Conservation (phyloP, 92 coral and sea anemone species). For the Siderastrea radians region DNA sequence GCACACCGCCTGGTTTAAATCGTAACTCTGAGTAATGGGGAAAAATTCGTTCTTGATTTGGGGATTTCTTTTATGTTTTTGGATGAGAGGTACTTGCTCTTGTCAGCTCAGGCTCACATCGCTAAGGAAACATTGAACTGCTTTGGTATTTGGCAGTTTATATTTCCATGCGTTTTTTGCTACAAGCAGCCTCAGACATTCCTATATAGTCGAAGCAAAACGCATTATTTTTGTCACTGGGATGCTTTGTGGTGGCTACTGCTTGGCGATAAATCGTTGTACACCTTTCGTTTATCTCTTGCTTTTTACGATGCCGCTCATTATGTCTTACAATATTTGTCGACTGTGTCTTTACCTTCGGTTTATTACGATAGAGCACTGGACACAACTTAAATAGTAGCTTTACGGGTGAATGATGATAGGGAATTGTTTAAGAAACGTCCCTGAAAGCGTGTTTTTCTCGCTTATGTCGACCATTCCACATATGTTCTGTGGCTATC, state of each 20-base stretch:
- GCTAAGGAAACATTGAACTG: slow-evolving; percentile 5
- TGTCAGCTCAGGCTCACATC: not conserved
- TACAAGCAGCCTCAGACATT: not conserved
- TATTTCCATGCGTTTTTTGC: not conserved
- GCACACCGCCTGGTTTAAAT: no score
- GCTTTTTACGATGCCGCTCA: not conserved
- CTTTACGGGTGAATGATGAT: no score
- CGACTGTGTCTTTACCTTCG: not conserved
- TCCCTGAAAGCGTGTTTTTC: not conserved
- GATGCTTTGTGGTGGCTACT: not conserved
- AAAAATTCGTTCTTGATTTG: slow-evolving; percentile 27
- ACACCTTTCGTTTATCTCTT: not conserved
- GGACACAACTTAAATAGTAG: not conserved
- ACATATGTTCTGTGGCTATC: not conserved
- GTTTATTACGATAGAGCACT: not conserved
- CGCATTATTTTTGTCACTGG: not conserved
- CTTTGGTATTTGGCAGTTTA: slow-evolving; percentile 24
- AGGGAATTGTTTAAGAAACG: not conserved
- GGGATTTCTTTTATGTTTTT: slow-evolving; percentile 54
- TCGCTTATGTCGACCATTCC: not conserved
- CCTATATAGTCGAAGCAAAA: not conserved
- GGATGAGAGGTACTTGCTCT: slow-evolving; percentile 10
- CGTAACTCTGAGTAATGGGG: slow-evolving; percentile 24
- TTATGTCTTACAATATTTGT: slow-evolving; percentile 31
- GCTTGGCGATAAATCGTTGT: not conserved